phyloP scores from a whole-genome alignment of 2,113 vertebrate species.

The Rhombomys opimus region DNA sequence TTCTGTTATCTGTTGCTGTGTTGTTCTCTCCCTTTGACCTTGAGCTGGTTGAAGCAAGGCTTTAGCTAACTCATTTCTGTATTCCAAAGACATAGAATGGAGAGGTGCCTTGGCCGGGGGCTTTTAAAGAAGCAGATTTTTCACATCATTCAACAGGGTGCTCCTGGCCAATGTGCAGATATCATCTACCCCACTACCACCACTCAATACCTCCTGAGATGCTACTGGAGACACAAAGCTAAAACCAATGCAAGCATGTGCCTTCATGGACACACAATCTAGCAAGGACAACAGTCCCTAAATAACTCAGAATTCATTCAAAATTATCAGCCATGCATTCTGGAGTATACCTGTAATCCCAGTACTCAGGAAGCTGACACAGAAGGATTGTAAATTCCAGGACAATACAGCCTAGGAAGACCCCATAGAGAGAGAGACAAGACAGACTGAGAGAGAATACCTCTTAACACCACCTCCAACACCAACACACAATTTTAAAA shows the following conservation, averaged over 20 bases:
- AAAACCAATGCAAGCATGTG: neutral
- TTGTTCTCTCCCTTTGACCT: neutral
- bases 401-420: neutral
- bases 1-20: neutral
- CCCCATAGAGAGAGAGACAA: neutral
- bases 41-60: slow-evolving; percentile 7
- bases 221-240: neutral
- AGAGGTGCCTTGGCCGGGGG: neutral
- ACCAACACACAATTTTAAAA: neutral
- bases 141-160: neutral
- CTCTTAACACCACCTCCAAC: neutral
- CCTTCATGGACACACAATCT: neutral
- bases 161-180: neutral
- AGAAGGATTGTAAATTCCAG: neutral
- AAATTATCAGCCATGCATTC: neutral
- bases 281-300: neutral
- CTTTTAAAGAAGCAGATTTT: neutral
- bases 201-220: neutral
- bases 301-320: neutral
- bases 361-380: neutral
- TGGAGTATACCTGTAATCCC: neutral
- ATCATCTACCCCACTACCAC: neutral
- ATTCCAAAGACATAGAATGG: neutral
- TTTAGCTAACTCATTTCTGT: neutral
- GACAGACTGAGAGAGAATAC: neutral